Base-by-base conservation (phyloP, 2,113 vertebrate species). In the Rhinogobius similis region DNA sequence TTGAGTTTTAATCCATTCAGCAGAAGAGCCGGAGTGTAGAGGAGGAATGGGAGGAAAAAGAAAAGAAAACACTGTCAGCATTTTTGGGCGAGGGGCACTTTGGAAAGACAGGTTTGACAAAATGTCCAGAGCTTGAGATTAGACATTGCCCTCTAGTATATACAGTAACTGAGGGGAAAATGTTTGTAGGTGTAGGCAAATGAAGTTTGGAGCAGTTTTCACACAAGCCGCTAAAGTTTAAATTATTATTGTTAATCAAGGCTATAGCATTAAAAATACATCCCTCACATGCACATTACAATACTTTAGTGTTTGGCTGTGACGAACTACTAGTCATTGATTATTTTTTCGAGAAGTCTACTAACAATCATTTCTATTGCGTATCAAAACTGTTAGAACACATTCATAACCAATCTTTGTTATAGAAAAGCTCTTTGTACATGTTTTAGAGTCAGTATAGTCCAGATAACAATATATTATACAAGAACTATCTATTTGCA, bases 1-100 rank as follows among this genome's bases (percentile, higher is more conserved):
- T 73, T 67, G 39, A 36, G 66, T 44, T 52, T 23, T 41, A 27
- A 11, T 56, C 10, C 21, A n/a, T 62, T 79, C 46, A 76, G 52
- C 55, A 61, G 65, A 53, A 50, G 27, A 63, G 46, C 27, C 56
- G 24, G 44, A 66, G 36, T 26, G 63, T 10, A 59, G 62, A 62
- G 44, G 62, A 66, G 62, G 62, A 48, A 14, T 62, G 16, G 55
- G 53, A 59, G 64, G 39, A 44, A 65, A 41, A 68, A 65, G 58
- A 23, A 68, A 52, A 10, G 50, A 44, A 23, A 38, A 56, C 44
- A 41, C 26, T 14, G 21, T 72, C 53, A 55, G 55, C 6, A 3
- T 70, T 73, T 68, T 44, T 5, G 55, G 36, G 20, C 32, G 23
- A 50, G 21, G 29, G 36, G 46, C 24, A 74, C 61, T 61, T 76